phyloP scores from a whole-genome alignment of 1,140 invertebrate genomes.

The Drosophila suzukii region DNA sequence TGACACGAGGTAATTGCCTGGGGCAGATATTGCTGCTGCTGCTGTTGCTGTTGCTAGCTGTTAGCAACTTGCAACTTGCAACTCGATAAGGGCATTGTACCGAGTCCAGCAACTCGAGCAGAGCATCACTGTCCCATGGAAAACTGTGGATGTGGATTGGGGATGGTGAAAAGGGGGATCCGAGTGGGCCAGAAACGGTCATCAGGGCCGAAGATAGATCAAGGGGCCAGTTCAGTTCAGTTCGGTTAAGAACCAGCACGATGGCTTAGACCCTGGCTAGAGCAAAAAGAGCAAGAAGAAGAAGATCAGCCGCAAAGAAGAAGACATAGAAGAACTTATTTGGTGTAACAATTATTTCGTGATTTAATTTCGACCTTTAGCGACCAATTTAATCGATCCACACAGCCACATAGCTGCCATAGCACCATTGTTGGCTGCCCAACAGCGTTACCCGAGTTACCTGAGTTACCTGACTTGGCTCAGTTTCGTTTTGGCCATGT shows the following conservation, averaged over 20 bases:
- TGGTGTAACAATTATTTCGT: constrained; percentile 84
- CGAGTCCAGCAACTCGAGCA: constrained; percentile 19
- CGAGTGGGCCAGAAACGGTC: constrained; percentile 40
- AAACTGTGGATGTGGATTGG: background rate
- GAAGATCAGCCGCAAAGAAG: constrained; percentile 17
- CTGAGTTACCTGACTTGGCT: constrained; percentile 4
- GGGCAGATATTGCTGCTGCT: constrained; percentile 50
- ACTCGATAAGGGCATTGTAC: constrained; percentile 57
- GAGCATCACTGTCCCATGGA: constrained; percentile 24
- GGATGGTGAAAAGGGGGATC: background rate
- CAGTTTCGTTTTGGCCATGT: background rate
- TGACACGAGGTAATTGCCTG: constrained; percentile 77
- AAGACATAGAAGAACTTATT: constrained; percentile 73
- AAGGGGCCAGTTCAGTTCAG: constrained; percentile 26
- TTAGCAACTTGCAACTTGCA: constrained; percentile 35
- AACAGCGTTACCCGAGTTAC: constrained; percentile 27
- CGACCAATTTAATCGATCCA: constrained; percentile 82
- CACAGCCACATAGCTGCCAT: constrained; percentile 21
- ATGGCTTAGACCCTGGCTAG: constrained; percentile 3
- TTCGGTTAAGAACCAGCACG: constrained; percentile 18
- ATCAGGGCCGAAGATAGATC: constrained; percentile 60
- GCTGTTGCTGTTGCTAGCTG: background rate
- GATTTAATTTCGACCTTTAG: constrained; percentile 84
- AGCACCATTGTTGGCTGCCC: constrained; percentile 71
- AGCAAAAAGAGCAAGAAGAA: background rate